Conservation (phyloP, 2,888 invertebrate genomes). For the Blastobasis adustella region DNA sequence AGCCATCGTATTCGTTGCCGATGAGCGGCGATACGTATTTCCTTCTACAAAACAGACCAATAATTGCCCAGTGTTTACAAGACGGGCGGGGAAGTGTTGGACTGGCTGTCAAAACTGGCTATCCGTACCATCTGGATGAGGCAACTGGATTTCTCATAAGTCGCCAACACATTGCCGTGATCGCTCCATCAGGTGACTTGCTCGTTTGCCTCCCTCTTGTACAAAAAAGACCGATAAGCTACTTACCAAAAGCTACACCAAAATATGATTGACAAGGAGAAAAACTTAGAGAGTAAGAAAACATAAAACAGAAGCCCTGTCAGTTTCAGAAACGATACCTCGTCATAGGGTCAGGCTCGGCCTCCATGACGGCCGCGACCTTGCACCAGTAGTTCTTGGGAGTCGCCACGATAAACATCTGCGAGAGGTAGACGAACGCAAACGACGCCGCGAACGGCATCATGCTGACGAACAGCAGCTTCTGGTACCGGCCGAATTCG, state of each 20-base stretch:
- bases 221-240: background rate
- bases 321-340: background rate
- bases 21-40: background rate
- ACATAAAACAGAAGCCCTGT: background rate
- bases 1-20: conserved; percentile 28
- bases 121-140: no score
- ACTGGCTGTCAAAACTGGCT: no score
- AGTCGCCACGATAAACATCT: conserved; percentile 15
- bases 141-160: no score
- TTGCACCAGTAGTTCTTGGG: conserved; percentile 15
- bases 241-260: background rate
- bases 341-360: background rate
- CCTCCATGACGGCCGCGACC: conserved; percentile 10
- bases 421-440: conserved; percentile 23
- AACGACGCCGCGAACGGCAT: conserved; percentile 31
- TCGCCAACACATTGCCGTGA: no score
- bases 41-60: background rate
- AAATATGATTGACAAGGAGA: background rate
- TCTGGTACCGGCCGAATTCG: conserved; percentile 31
- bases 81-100: no score
- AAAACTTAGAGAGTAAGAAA: background rate
- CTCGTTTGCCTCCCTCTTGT: background rate
- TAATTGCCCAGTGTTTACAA: background rate
- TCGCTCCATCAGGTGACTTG: no score
- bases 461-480: conserved; percentile 29